These are phyloP conservation scores for Strix uralensis DNA, from an alignment of 2,113 vertebrate species.

Conservation along the genomic window DNA sequence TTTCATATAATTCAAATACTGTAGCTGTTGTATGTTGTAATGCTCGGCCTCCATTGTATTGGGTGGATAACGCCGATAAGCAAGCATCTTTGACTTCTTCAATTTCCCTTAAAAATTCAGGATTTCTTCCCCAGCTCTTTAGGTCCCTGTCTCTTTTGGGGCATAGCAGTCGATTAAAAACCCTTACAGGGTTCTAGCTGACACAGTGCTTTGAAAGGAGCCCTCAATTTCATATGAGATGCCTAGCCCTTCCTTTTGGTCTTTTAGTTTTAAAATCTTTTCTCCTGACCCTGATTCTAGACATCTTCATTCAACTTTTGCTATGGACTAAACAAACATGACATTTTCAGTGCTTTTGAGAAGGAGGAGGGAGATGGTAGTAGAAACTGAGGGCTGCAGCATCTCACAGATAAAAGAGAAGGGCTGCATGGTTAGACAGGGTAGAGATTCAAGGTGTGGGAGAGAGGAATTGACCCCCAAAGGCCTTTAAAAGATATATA, in stretches of 20 bases:
- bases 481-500: not conserved
- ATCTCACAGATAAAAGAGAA: not conserved
- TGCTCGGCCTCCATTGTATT: fast-evolving
- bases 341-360: not conserved
- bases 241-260: not conserved
- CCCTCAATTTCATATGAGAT: not conserved
- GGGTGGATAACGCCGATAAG: not conserved
- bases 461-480: not conserved
- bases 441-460: not conserved
- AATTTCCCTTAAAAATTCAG: not conserved
- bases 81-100: not conserved
- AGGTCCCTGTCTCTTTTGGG: not conserved
- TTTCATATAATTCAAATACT: not conserved
- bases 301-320: not conserved
- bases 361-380: not conserved
- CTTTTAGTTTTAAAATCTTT: not conserved
- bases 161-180: not conserved
- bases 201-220: not conserved
- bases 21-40: not conserved
- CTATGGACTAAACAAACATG: not conserved
- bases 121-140: not conserved
- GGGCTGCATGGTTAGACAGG: not conserved
- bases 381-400: not conserved
- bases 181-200: not conserved
- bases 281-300: not conserved